Conservation (phyloP, 1,140 invertebrate species). For the Calycopis cecrops region DNA sequence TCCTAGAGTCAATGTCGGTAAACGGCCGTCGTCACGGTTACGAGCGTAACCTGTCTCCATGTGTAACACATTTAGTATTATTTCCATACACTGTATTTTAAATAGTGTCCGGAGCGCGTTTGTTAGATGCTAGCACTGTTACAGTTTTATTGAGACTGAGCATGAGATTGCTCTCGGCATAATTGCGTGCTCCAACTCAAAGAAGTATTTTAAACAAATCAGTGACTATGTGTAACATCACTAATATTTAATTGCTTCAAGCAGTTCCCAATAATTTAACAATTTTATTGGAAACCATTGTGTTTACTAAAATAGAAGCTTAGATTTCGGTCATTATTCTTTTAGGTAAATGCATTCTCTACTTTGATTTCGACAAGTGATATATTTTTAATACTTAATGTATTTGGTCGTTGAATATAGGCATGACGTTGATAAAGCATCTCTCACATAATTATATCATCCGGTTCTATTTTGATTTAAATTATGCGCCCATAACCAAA, state of each 20-base stretch:
- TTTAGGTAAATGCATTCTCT: not conserved
- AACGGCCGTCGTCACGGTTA: constrained; percentile 62
- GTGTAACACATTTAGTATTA: constrained; percentile 75
- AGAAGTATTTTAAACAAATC: constrained; percentile 5
- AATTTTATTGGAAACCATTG: not conserved
- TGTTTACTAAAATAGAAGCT: not conserved
- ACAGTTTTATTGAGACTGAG: constrained; percentile 43
- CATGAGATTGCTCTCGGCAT: constrained; percentile 39
- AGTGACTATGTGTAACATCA: not conserved
- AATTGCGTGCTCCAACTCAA: constrained; percentile 32
- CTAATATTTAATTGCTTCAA: not conserved
- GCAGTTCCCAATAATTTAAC: not conserved
- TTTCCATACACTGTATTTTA: constrained; percentile 35
- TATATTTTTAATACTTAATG: too few species aligned
- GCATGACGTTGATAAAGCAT: constrained; percentile 6
- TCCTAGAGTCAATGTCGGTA: constrained; percentile 55
- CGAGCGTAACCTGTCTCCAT: constrained; percentile 47
- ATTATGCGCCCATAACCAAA: not conserved
- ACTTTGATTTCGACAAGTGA: not conserved
- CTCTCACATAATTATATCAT: constrained; percentile 9
- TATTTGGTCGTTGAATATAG: not conserved
- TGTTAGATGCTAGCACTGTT: constrained; percentile 39
- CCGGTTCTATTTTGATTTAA: constrained; percentile 13
- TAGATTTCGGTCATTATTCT: not conserved
- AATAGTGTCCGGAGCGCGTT: constrained; percentile 44